Evolutionary conservation across 2,797 vertebrate genomes (phyloP), one percentile per base, ranked within the genome.

Genomic region (Eospalax fontanierii): DNA sequence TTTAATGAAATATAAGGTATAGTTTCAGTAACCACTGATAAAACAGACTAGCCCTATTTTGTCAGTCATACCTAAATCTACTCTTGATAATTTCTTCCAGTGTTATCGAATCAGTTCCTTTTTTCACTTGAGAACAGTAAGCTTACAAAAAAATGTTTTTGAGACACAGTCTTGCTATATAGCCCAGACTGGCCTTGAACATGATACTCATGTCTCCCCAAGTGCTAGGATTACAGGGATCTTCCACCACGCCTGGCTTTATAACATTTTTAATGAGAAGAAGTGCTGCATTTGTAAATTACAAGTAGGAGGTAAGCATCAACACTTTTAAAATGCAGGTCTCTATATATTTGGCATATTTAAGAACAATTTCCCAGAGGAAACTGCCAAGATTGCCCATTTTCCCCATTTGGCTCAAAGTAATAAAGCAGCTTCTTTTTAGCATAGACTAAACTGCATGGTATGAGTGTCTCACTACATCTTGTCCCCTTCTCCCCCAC

Each of bases 231-330:
- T 75, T 75, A 46, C 9, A 75, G 30, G 21, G 9, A 18, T 63
- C 19, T 63, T 22, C 28, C 50, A 43, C 8, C 71, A 63, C 14
- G 15, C 26, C 46, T 24, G 4, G 35, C 18, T 74, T 74, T 26
- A 16, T 54, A 85, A 89, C 59, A 57, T 63, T 76, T 91, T 94
- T 87, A 93, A 95, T 89, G 71, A 79, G n/a, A 95, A 82, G 86
- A 84, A 71, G 86, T 66, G 26, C 24, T 74, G 73, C 22, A 87
- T 54, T 73, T 95, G 14, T 90, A 85, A 90, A 54, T 91, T 24
- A 94, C 33, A 79, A 66, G 54, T 50, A 94, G 68, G 6, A 93
- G 87, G 63, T 78, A 85, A 95, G 14, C 50, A 85, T n/a, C 35
- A 93, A 0, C 0, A 54, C 66, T 40, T 86, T 9, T 30, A 66